These are phyloP conservation scores for Myotis brandtii DNA, from an alignment of 2,113 vertebrate species.

Conservation along the genomic window DNA sequence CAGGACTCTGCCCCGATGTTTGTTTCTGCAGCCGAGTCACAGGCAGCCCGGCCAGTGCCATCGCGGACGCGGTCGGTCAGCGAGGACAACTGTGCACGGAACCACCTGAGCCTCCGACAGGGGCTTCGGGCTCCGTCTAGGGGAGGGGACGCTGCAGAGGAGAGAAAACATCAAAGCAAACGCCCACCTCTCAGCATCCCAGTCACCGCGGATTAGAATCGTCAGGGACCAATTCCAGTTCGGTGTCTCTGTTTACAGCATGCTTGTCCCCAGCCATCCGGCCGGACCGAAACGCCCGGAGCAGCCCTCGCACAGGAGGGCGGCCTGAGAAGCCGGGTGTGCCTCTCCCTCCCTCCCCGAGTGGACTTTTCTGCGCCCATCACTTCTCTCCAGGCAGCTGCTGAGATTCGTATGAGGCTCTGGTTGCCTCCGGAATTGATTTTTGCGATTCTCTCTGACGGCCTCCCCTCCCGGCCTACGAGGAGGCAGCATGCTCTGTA, in stretches of 20 bases:
- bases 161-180: background rate
- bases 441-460: background rate
- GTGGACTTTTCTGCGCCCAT: background rate
- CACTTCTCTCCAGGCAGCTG: background rate
- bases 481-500: background rate
- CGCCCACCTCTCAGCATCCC: slow-evolving; percentile 17
- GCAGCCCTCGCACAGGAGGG: background rate
- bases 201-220: slow-evolving; percentile 34
- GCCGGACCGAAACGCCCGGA: background rate
- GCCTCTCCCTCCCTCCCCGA: too few species aligned
- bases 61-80: too few species aligned
- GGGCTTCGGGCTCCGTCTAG: background rate
- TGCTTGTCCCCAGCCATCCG: too few species aligned
- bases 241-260: slow-evolving; percentile 55
- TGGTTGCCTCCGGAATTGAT: background rate
- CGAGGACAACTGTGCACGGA: too few species aligned
- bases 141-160: background rate
- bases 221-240: slow-evolving; percentile 46
- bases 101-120: too few species aligned
- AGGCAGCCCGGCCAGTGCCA: too few species aligned
- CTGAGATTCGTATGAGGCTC: background rate
- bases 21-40: too few species aligned
- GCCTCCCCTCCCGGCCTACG: too few species aligned
- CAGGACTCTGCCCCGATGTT: accelerated
- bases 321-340: too few species aligned